Conservation (phyloP, 2,797 vertebrate species). For the Galagoides demidoff region DNA sequence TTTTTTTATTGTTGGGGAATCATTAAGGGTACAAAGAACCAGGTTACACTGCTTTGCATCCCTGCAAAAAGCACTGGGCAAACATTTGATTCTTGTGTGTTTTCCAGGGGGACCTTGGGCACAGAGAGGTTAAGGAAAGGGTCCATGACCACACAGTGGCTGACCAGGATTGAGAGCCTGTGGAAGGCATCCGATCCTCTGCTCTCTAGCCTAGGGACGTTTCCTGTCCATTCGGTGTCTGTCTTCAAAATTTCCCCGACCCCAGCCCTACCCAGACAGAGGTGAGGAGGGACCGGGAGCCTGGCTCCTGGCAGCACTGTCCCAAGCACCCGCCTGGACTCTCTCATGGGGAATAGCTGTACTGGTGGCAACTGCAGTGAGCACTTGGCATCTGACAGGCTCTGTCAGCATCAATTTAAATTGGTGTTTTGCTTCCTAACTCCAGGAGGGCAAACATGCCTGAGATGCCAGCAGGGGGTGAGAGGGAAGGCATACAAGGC, state of each 20-base stretch:
- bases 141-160: not conserved
- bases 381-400: slow-evolving; percentile 75
- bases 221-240: not conserved
- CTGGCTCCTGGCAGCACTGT: not conserved
- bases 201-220: not conserved
- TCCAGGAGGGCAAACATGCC: slow-evolving; percentile 76
- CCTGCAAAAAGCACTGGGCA: not conserved
- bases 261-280: not conserved
- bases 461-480: slow-evolving; percentile 64
- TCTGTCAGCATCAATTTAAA: slow-evolving; percentile 74
- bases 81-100: not conserved
- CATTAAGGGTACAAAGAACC: not conserved
- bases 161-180: not conserved
- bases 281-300: not conserved
- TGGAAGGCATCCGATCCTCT: not conserved
- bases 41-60: not conserved
- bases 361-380: slow-evolving; percentile 34
- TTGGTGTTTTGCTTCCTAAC: slow-evolving; percentile 79
- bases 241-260: slow-evolving; percentile 16
- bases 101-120: not conserved
- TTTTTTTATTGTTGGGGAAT: not conserved
- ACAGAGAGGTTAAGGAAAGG: slow-evolving; percentile 32
- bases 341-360: slow-evolving; percentile 7
- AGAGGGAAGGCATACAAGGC: slow-evolving; percentile 15
- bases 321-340: not conserved